Evolutionary conservation across 2,113 vertebrate genomes (phyloP), one percentile per base, ranked within the genome.

Genomic region (Carassius gibelio): DNA sequence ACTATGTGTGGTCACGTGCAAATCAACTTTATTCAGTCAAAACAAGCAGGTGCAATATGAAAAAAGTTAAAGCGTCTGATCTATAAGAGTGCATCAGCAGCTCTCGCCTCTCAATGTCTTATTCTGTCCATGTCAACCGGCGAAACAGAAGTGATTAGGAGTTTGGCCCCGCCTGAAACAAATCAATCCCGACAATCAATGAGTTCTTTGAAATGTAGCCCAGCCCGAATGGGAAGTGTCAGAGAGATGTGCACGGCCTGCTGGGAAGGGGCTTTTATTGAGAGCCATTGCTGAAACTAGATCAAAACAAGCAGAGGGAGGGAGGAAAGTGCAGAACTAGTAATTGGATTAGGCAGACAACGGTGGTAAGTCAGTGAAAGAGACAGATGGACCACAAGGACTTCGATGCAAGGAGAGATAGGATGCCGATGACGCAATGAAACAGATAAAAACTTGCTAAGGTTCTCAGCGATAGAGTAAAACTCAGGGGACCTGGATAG

Each of bases 11-110:
- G 64, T 83, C 71, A 45, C 69, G 50, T 86, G 80, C 84, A 87
- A 89, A 90, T 89, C 86, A 57, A 85, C 74, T 72, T 87, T 87
- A 86, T 85, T 87, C 90, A 86, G 62, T 84, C 8, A 79, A 92
- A 94, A 92, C 90, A 93, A 90, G 86, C 89, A 61, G 85, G 86
- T 86, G 23, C 14, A 78, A 78, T 75, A 26, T 9, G 3, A 48
- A 75, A 42, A 81, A 66, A 68, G 62, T n/a, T 34, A 48, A 48
- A 68, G 64, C 8, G 42, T 34, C 11, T 88, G 85, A 91, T 89
- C 89, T 81, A 87, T 87, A 79, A 71, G 64, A 68, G 75, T 86
- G 62, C 75, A 86, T 86, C 82, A 78, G 36, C 61, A 38, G 78
- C 82, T 68, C 45, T 82, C 38, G 76, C 52, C 50, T 82, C 62